These are phyloP conservation scores for Sphaeramia orbicularis DNA, from an alignment of 2,797 vertebrate species.

Conservation along the genomic window DNA sequence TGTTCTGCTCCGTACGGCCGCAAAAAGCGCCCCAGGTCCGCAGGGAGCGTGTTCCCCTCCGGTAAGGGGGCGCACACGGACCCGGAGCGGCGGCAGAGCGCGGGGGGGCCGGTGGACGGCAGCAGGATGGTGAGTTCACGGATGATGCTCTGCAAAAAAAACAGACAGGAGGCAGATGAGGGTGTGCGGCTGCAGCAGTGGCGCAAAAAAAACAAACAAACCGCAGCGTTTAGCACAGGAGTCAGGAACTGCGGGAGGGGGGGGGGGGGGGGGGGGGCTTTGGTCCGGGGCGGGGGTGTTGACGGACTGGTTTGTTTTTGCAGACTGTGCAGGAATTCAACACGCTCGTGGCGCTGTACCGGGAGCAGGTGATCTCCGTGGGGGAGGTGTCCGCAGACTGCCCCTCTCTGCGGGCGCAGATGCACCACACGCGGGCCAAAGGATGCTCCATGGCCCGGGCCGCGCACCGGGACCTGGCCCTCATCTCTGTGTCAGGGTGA, in stretches of 20 bases:
- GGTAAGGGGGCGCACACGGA: slow-evolving; percentile 85
- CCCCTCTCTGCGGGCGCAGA: slow-evolving; percentile 90
- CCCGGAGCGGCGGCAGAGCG: slow-evolving; percentile 89
- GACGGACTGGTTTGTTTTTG: too few species aligned
- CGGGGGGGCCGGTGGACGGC: slow-evolving; percentile 90
- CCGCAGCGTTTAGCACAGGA: too few species aligned
- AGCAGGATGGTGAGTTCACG: slow-evolving; percentile 91
- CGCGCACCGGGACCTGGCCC: slow-evolving; percentile 93
- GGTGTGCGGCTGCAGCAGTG: too few species aligned
- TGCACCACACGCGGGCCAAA: slow-evolving; percentile 93
- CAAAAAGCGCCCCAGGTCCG: slow-evolving; percentile 92
- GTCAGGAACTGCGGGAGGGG: too few species aligned
- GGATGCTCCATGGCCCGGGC: slow-evolving; percentile 94
- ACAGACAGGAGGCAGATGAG: too few species aligned
- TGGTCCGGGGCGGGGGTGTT: too few species aligned
- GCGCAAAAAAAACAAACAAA: too few species aligned
- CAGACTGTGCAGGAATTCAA: slow-evolving; percentile 98
- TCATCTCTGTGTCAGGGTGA: slow-evolving; percentile 91
- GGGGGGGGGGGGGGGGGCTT: too few species aligned
- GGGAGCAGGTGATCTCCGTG: slow-evolving; percentile 97
- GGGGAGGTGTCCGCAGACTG: slow-evolving; percentile 93
- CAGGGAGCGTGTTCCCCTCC: slow-evolving; percentile 90
- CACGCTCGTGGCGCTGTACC: slow-evolving; percentile 95
- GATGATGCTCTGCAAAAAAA: too few species aligned
- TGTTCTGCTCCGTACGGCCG: slow-evolving; percentile 96